A percentile compares a stretch with the other conserved stretches of the same genome.
Conservation (phyloP, 2,888 invertebrate species). For the Idaea dimidiata region DNA sequence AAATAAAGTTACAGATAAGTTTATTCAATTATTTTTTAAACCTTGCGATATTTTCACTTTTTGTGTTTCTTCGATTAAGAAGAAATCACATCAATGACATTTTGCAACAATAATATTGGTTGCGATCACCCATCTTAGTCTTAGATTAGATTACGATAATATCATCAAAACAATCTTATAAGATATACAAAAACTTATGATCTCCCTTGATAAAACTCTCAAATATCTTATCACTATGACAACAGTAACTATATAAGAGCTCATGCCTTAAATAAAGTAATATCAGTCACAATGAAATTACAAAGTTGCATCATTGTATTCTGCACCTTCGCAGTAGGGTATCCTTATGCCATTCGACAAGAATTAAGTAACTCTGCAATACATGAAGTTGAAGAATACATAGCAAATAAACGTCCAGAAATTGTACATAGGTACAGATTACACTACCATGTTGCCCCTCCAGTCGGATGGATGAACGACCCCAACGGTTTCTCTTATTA, state of each 20-base stretch:
- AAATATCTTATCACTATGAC: neutral
- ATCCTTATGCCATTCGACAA: constrained; percentile 33
- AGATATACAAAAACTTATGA: neutral
- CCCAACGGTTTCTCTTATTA: constrained; percentile 79
- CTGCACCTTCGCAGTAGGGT: constrained; percentile 34
- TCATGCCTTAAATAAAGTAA: neutral
- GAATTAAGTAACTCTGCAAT: constrained; percentile 29
- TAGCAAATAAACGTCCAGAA: constrained; percentile 48
- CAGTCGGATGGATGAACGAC: constrained; percentile 81
- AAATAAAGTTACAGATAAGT: neutral
- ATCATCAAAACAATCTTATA: neutral
- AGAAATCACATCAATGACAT: neutral
- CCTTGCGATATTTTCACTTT: neutral
- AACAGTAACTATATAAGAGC: neutral
- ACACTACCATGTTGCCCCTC: constrained; percentile 64
- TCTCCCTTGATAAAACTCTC: neutral
- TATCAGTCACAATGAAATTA: neutral
- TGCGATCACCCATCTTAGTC: neutral
- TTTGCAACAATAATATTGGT: neutral
- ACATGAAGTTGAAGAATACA: constrained; percentile 55
- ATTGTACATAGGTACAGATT: constrained; percentile 60
- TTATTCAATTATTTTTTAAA: neutral
- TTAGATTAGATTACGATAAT: neutral
- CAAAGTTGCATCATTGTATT: constrained; percentile 16
- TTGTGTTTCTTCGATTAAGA: neutral